Evolutionary conservation across 2,888 invertebrate species (phyloP), one percentile per base, ranked within the genome.

Genomic region (Sinodicranocentrus sp.): DNA sequence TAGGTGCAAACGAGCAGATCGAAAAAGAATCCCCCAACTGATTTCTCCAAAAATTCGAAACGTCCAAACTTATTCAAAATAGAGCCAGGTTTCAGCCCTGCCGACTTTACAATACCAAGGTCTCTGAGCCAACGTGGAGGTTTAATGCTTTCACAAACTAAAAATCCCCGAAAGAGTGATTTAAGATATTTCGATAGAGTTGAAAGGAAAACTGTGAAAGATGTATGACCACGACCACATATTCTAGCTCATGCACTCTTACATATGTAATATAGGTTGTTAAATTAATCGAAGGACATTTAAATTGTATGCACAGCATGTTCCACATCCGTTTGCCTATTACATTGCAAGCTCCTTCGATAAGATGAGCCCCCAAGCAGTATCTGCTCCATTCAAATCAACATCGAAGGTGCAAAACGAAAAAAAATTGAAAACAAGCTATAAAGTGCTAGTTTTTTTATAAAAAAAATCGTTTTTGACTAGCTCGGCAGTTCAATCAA

Each of bases 331-430:
- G 1, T 72, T 68, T 25, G 59, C 44, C 13, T 61, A 68, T 39
- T 52, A 19, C 2, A 70, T 82, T 21, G 75, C 82, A n/a, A 70
- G 73, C 23, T 43, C 6, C 48, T 80, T 86, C 19, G 85, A 86
- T 25, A 57, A 67, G 10, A n/a, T 65, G 13, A 61, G 80, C 26
- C 79, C 86, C 0, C 85, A 86, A 26, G 87, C 87, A 23, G 83
- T 85, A 1, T 77, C 82, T 0, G 87, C 86, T 57, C 88, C 88
- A n/a, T 88, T 88, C 63, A 88, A 87, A 72, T 86, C 87, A 15
- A 70, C 48, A 70, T 79, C 85, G 28, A 73, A 85, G 28, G 82
- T 84, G 61, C 75, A 28, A 21, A n/a, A n/a, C n/a, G n/a, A n/a
- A n/a, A n/a, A n/a, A n/a, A n/a, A n/a, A n/a, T n/a, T n/a, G n/a